phyloP scores from a whole-genome alignment of 2,797 vertebrate species.

The Pagetopsis macropterus region DNA sequence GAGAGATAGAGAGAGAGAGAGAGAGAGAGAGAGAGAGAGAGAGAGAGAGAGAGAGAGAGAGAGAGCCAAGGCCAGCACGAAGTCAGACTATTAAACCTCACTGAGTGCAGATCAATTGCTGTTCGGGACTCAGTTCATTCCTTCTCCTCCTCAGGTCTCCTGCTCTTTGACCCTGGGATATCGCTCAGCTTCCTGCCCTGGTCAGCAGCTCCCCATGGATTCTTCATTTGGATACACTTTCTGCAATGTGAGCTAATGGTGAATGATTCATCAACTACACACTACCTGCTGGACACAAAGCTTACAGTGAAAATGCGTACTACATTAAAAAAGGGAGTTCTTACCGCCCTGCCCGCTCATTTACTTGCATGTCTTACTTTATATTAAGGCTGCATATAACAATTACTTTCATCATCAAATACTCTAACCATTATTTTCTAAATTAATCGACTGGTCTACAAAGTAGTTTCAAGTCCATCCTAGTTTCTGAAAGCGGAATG shows the following conservation, averaged over 20 bases:
- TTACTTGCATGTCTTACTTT: constrained; percentile 8
- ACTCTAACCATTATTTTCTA: too few relatives aligned
- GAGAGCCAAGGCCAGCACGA: constrained; percentile 21
- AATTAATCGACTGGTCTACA: too few relatives aligned
- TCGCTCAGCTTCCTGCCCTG: constrained; percentile 36
- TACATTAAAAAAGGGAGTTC: not conserved
- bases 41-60: not conserved
- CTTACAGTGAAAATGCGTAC: not conserved
- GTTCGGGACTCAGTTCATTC: constrained; percentile 34
- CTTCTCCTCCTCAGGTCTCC: constrained; percentile 40
- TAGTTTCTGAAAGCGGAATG: too few relatives aligned
- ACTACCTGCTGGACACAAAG: constrained; percentile 11
- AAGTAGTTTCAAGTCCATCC: too few relatives aligned
- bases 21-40: not conserved
- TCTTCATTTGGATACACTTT: constrained; percentile 26
- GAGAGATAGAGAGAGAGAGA: not conserved
- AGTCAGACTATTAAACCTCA: constrained; percentile 48
- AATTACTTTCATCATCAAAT: too few relatives aligned
- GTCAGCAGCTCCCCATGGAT: constrained; percentile 37
- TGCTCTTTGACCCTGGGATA: constrained; percentile 60
- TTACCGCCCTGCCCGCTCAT: not conserved
- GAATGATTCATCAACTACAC: constrained; percentile 43
- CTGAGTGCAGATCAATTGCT: constrained; percentile 54
- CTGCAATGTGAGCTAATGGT: constrained; percentile 38
- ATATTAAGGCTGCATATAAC: too few relatives aligned